Conservation (phyloP, 2,113 vertebrate species). For the Pelodiscus sinensis region DNA sequence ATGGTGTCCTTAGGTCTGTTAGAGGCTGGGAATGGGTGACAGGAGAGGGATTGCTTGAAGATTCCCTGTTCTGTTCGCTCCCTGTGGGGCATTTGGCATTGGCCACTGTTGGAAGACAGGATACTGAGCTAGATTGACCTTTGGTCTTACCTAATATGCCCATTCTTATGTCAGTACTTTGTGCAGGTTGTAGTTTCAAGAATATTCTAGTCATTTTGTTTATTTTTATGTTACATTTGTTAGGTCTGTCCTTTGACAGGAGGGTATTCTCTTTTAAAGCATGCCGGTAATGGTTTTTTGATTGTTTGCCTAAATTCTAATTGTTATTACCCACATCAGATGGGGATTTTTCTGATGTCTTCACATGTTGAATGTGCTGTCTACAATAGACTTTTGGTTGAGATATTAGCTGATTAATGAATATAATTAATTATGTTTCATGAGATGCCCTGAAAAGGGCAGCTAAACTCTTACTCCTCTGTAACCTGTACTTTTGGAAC, state of each 20-base stretch:
- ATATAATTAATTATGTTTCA: conserved; percentile 50
- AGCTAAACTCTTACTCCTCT: neutral
- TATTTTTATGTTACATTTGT: neutral
- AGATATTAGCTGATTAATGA: conserved; percentile 10
- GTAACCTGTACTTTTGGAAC: neutral
- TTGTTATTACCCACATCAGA: neutral
- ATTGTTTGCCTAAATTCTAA: neutral
- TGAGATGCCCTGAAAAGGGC: neutral
- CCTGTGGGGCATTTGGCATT: too few relatives aligned
- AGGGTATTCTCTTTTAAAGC: conserved; percentile 1
- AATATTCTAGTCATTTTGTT: neutral
- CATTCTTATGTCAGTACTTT: neutral
- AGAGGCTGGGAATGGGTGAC: too few relatives aligned
- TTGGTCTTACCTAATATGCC: too few relatives aligned
- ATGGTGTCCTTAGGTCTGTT: too few relatives aligned
- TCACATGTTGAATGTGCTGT: fast-evolving
- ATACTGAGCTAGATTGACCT: too few relatives aligned
- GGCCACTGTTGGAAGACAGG: too few relatives aligned
- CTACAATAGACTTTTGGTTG: conserved; percentile 33
- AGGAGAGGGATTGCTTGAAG: too few relatives aligned
- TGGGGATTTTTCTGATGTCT: neutral
- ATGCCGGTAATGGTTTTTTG: neutral
- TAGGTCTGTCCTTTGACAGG: neutral
- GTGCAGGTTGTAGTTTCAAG: neutral
- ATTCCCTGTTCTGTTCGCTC: too few relatives aligned